These are phyloP conservation scores for Caenorhabditis latens DNA, from an alignment of 1,140 invertebrate genomes.

Conservation along the genomic window DNA sequence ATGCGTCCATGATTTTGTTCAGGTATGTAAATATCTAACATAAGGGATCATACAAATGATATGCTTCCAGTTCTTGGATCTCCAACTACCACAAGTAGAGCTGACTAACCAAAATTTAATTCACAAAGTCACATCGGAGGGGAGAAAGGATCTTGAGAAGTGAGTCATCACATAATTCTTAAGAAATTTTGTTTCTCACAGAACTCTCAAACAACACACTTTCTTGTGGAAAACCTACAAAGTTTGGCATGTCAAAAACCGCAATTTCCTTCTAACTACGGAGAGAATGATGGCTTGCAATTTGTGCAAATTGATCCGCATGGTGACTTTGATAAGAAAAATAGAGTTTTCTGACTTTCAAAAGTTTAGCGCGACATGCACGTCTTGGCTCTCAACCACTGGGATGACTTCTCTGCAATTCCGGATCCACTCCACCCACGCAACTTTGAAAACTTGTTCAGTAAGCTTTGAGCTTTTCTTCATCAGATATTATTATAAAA, in stretches of 20 bases:
- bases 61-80: background rate
- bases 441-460: constrained; percentile 9
- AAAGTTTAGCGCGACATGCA: constrained; percentile 26
- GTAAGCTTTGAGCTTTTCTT: background rate
- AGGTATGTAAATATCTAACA: background rate
- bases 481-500: background rate
- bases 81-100: constrained; percentile 1
- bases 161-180: background rate
- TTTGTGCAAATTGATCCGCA: constrained; percentile 11
- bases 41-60: too few species aligned
- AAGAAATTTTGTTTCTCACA: background rate
- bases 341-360: background rate
- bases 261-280: background rate
- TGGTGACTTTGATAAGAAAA: background rate
- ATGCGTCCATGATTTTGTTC: background rate
- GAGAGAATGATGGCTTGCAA: background rate
- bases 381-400: background rate
- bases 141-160: background rate
- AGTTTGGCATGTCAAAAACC: background rate
- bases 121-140: background rate
- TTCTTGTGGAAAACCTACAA: constrained; percentile 14
- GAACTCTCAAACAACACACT: background rate
- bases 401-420: constrained; percentile 2
- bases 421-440: background rate
- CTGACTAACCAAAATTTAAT: background rate